Conservation (phyloP, 2,113 vertebrate species). For the Oreamnos americanus region DNA sequence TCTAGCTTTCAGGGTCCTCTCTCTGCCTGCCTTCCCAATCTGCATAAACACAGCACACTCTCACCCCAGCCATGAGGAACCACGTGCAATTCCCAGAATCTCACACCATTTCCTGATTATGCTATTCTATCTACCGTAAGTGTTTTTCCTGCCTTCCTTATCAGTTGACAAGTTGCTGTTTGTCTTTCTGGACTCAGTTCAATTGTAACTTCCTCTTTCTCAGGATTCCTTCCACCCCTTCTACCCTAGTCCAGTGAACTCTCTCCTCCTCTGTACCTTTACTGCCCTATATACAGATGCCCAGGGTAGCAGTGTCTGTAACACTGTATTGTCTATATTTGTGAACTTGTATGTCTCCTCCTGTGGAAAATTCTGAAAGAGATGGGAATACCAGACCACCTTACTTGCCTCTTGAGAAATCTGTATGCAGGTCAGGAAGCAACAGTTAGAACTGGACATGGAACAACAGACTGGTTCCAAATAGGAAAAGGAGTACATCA, state of each 20-base stretch:
- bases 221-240: neutral
- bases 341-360: neutral
- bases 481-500: neutral
- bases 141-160: neutral
- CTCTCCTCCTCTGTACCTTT: neutral
- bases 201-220: neutral
- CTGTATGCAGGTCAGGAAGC: neutral
- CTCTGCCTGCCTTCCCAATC: neutral
- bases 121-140: neutral
- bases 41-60: no score
- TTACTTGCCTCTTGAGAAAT: neutral
- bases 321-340: neutral
- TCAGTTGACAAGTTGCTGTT: neutral
- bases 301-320: neutral
- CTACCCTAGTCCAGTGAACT: neutral
- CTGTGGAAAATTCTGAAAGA: neutral
- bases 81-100: neutral
- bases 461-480: neutral
- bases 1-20: neutral
- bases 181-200: neutral
- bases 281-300: rapidly evolving
- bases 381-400: neutral
- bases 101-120: neutral
- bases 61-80: neutral
- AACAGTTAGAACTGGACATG: neutral